Conservation (phyloP, 2,888 invertebrate genomes). For the Artemia sinica region DNA sequence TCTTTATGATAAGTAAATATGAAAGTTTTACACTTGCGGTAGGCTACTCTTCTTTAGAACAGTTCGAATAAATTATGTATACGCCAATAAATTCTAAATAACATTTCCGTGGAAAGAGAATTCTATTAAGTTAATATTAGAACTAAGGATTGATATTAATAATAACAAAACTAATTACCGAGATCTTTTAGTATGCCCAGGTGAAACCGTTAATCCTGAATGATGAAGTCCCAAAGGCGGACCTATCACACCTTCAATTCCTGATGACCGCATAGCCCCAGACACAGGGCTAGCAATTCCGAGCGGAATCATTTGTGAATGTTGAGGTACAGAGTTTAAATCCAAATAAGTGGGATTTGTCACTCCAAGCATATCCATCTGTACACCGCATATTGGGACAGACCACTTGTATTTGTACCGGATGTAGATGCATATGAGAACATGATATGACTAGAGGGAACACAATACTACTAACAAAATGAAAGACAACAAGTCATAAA, state of each 20-base stretch:
- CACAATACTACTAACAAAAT: neutral
- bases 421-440: conserved; percentile 5
- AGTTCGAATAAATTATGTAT: no score
- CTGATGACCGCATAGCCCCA: conserved; percentile 13
- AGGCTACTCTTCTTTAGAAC: no score
- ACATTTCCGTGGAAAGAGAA: no score
- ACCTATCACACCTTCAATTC: conserved; percentile 9
- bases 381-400: conserved; percentile 7
- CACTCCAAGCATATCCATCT: conserved; percentile 9
- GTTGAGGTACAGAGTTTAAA: conserved; percentile 7
- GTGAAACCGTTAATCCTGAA: conserved; percentile 6
- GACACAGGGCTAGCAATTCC: conserved; percentile 10
- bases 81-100: no score
- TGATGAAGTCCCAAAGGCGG: conserved; percentile 1
- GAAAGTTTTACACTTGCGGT: no score
- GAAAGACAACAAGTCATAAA: neutral
- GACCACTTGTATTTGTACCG: conserved; percentile 6
- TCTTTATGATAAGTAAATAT: no score
- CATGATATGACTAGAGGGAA: conserved; percentile 11
- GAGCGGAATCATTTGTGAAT: conserved; percentile 8
- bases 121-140: no score
- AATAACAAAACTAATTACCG: neutral
- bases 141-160: neutral
- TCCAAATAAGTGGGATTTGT: conserved; percentile 2
- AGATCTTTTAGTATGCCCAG: neutral